Evolutionary conservation across 2,888 invertebrate species (phyloP).

Genomic region (Apotomis turbidana): DNA sequence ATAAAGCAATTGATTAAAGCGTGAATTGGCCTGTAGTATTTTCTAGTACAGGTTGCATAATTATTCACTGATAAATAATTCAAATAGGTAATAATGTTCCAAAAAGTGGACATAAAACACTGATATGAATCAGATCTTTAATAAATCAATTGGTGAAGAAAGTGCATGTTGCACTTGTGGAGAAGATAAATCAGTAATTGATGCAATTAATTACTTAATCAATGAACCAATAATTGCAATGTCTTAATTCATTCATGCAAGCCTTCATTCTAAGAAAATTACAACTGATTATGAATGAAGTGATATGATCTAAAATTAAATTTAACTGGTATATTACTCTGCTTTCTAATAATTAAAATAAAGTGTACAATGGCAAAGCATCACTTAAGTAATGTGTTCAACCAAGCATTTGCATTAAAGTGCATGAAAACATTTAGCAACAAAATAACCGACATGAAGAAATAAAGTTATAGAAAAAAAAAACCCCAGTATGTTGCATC

Average conservation of each 20-base stretch:
- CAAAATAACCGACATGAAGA: background rate
- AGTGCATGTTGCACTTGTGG: background rate
- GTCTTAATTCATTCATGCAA: slow-evolving; percentile 19
- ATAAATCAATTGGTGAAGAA: background rate
- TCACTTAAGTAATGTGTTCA: background rate
- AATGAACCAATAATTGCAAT: slow-evolving; percentile 17
- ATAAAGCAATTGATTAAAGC: too few relatives aligned
- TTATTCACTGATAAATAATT: background rate
- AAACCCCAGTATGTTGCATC: background rate
- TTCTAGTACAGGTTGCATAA: too few relatives aligned
- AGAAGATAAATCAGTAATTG: slow-evolving; percentile 11
- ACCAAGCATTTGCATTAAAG: background rate
- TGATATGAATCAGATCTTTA: slow-evolving; percentile 4
- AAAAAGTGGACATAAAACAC: background rate
- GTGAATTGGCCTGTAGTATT: too few relatives aligned
- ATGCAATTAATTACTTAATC: slow-evolving; percentile 18
- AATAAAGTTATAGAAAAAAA: background rate
- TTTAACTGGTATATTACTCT: too few relatives aligned
- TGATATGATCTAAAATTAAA: background rate
- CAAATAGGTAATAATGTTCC: background rate
- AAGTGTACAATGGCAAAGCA: background rate
- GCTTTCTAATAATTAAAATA: too few relatives aligned
- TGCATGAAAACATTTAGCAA: background rate
- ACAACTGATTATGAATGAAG: background rate
- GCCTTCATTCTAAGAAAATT: background rate